These are phyloP conservation scores for Ichneumoninae sp. DNA, from an alignment of 2,888 invertebrate genomes.

Conservation along the genomic window DNA sequence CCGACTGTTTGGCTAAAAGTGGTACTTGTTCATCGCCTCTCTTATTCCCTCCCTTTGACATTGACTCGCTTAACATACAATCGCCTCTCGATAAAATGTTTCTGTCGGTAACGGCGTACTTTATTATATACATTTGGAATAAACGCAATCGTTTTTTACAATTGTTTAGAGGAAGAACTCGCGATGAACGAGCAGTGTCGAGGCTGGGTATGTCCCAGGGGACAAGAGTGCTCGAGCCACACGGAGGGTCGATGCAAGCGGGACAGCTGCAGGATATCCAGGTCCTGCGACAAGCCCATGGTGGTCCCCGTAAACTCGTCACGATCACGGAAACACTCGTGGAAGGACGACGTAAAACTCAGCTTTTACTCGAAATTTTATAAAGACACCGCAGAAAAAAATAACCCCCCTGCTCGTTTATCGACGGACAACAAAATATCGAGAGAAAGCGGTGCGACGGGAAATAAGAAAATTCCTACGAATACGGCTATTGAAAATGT, in stretches of 20 bases:
- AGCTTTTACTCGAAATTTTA: slow-evolving; percentile 42
- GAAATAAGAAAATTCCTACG: slow-evolving; percentile 4
- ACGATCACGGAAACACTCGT: slow-evolving; percentile 28
- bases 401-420: slow-evolving; percentile 1
- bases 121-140: slow-evolving; percentile 7
- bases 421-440: slow-evolving; percentile 5
- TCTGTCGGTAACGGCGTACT: neutral
- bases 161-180: slow-evolving; percentile 70
- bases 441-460: neutral
- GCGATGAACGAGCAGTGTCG: slow-evolving; percentile 71
- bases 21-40: slow-evolving; percentile 62
- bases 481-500: slow-evolving; percentile 5
- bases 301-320: slow-evolving; percentile 18
- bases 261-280: slow-evolving; percentile 69
- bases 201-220: slow-evolving; percentile 79
- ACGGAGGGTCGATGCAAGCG: slow-evolving; percentile 67
- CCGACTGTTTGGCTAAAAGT: slow-evolving; percentile 73
- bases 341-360: slow-evolving; percentile 43
- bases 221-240: slow-evolving; percentile 71
- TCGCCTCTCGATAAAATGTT: neutral
- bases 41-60: neutral
- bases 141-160: slow-evolving; percentile 25
- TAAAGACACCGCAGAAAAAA: slow-evolving; percentile 23
- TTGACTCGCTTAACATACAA: neutral
- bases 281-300: slow-evolving; percentile 70